A percentile compares a stretch with the other conserved stretches of the same genome.
Conservation (phyloP, 2,888 invertebrate species). For the Pristionchus arcanus region DNA sequence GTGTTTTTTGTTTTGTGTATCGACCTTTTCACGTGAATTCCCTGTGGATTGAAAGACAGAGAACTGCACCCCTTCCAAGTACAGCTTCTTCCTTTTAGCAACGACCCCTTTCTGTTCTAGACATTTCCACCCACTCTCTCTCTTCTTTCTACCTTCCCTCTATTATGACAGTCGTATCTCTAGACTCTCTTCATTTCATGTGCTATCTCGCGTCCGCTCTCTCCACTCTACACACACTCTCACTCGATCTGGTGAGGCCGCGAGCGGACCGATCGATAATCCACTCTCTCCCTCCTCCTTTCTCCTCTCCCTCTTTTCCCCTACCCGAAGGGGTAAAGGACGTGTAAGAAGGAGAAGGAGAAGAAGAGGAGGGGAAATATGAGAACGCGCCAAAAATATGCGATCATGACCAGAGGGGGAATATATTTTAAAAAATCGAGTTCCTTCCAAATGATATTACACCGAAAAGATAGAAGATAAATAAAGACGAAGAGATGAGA, state of each 20-base stretch:
- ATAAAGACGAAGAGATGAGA: not conserved
- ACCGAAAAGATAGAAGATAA: not conserved
- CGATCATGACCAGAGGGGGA: too few relatives aligned
- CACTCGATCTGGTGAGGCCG: conserved; percentile 47
- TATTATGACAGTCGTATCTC: conserved; percentile 47
- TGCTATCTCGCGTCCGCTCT: conserved; percentile 14
- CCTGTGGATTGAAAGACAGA: conserved; percentile 1
- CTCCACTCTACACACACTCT: conserved; percentile 40
- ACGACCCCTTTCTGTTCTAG: conserved; percentile 36
- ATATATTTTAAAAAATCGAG: too few relatives aligned
- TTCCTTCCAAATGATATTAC: not conserved
- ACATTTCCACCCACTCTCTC: conserved; percentile 23
- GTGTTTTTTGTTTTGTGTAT: not conserved
- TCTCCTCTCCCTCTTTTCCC: conserved; percentile 3
- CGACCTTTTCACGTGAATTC: conserved; percentile 4
- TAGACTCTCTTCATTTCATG: conserved; percentile 30
- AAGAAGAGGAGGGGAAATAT: not conserved
- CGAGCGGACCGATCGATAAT: conserved; percentile 47
- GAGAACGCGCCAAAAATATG: conserved; percentile 26
- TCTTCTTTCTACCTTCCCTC: conserved; percentile 43
- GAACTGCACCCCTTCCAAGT: not conserved
- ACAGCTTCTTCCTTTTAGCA: not conserved
- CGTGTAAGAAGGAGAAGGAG: conserved; percentile 34
- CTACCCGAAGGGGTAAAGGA: conserved; percentile 38
- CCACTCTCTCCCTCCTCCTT: conserved; percentile 3